phyloP scores from a whole-genome alignment of 1,140 invertebrate genomes.

The Penaeus vannamei region DNA sequence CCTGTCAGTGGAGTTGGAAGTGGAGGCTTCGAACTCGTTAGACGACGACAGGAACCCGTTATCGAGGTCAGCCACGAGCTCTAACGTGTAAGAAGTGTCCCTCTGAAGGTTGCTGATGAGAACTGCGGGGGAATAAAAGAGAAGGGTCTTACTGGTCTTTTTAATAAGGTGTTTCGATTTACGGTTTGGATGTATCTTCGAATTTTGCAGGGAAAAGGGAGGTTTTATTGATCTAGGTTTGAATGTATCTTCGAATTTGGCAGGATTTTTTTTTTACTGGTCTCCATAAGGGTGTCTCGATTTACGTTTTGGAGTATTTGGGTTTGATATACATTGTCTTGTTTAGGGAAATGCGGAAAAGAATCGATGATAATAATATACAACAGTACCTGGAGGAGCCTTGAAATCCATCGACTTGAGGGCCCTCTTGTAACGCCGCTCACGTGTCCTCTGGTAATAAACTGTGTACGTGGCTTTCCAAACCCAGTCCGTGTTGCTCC shows the following conservation, averaged over 20 bases:
- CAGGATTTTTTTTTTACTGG: too few relatives aligned
- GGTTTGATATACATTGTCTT: too few relatives aligned
- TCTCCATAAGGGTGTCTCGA: too few relatives aligned
- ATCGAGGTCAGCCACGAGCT: not conserved
- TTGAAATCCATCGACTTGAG: not conserved
- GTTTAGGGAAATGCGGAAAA: too few relatives aligned
- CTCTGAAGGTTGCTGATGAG: not conserved
- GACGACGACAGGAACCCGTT: not conserved
- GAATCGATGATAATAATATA: too few relatives aligned
- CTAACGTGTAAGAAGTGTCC: constrained; percentile 31
- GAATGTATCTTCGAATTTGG: too few relatives aligned
- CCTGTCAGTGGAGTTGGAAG: not conserved
- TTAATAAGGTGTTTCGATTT: not conserved
- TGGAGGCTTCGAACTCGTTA: not conserved
- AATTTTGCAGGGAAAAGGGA: too few relatives aligned
- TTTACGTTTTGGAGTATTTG: too few relatives aligned
- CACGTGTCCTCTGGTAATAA: not conserved
- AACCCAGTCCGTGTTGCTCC: not conserved
- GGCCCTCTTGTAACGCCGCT: not conserved
- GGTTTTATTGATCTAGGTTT: too few relatives aligned
- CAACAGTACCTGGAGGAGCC: constrained; percentile 26
- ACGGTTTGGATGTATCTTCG: not conserved
- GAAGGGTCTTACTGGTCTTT: not conserved
- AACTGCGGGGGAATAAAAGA: not conserved
- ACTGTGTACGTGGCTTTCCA: constrained; percentile 1